Evolutionary conservation across 2,797 vertebrate genomes (phyloP).

Genomic region (Aplochiton taeniatus): DNA sequence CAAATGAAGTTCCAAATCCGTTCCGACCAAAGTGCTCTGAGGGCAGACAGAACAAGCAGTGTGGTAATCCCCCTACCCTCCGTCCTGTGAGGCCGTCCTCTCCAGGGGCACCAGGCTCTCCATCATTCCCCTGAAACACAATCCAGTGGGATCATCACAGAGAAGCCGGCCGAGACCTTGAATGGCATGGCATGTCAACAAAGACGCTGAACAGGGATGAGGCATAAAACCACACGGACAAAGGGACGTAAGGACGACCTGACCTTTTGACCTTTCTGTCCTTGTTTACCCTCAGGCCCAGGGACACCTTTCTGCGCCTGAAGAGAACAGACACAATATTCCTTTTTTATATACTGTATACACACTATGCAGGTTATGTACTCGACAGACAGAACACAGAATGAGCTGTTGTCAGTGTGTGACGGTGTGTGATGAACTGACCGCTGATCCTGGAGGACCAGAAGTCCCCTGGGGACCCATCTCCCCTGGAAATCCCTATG

Average conservation of each 20-base stretch:
- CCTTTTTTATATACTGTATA: too few relatives aligned
- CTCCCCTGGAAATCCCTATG: conserved; percentile 71
- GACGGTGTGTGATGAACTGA: conserved; percentile 47
- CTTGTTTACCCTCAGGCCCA: conserved; percentile 68
- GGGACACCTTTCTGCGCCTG: conserved; percentile 71
- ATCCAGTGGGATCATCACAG: neutral
- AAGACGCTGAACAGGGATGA: neutral
- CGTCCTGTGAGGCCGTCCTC: conserved; percentile 66
- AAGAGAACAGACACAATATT: conserved; percentile 1
- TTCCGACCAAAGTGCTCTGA: neutral
- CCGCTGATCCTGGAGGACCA: conserved; percentile 69
- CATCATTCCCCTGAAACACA: conserved; percentile 64
- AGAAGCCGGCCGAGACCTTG: neutral
- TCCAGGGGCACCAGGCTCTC: conserved; percentile 66
- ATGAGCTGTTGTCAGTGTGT: neutral
- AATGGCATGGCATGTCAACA: neutral
- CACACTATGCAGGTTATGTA: too few relatives aligned
- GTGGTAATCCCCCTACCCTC: conserved; percentile 58
- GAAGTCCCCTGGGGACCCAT: conserved; percentile 66
- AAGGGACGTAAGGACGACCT: conserved; percentile 12
- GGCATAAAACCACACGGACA: neutral
- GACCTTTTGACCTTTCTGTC: conserved; percentile 81
- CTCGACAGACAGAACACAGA: neutral
- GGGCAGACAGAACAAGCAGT: neutral
- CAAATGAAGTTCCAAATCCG: neutral